These are phyloP conservation scores for Okapia johnstoni DNA, from an alignment of 2,113 vertebrate genomes.

Conservation along the genomic window DNA sequence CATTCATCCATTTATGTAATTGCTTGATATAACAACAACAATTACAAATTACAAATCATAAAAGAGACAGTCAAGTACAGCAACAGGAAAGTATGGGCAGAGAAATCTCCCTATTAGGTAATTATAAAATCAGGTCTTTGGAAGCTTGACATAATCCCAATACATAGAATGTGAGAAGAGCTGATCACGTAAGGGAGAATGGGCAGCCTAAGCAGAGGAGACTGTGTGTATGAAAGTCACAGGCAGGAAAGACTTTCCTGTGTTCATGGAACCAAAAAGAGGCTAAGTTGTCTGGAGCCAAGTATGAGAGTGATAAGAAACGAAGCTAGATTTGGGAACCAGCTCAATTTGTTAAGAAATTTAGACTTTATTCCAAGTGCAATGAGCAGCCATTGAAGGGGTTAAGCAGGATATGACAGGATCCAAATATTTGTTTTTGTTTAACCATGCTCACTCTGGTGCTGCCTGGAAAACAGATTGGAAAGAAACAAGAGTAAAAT, in stretches of 20 bases:
- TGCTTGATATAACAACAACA: not conserved
- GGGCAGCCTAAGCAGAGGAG: not conserved
- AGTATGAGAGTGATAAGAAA: not conserved
- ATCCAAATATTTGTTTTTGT: not conserved
- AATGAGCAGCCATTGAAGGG: not conserved
- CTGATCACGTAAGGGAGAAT: not conserved
- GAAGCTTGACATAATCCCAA: not conserved
- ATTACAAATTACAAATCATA: not conserved
- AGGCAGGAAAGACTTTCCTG: not conserved
- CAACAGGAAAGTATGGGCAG: not conserved
- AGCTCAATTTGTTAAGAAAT: not conserved
- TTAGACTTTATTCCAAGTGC: not conserved
- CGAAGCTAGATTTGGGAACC: not conserved
- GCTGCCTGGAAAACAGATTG: not conserved
- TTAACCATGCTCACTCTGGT: not conserved
- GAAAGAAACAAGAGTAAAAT: not conserved
- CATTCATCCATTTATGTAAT: not conserved
- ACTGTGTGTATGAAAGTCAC: not conserved
- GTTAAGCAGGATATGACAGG: not conserved
- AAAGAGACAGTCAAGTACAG: not conserved
- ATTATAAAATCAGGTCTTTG: not conserved
- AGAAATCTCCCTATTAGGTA: not conserved
- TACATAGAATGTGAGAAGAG: not conserved
- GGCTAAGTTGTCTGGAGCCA: not conserved
- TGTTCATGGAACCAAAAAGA: not conserved